Percentiles rank a stretch among this genome's conserved stretches.
phyloP scores from a whole-genome alignment of 2,113 vertebrate genomes.

The Dasyurus viverrinus region DNA sequence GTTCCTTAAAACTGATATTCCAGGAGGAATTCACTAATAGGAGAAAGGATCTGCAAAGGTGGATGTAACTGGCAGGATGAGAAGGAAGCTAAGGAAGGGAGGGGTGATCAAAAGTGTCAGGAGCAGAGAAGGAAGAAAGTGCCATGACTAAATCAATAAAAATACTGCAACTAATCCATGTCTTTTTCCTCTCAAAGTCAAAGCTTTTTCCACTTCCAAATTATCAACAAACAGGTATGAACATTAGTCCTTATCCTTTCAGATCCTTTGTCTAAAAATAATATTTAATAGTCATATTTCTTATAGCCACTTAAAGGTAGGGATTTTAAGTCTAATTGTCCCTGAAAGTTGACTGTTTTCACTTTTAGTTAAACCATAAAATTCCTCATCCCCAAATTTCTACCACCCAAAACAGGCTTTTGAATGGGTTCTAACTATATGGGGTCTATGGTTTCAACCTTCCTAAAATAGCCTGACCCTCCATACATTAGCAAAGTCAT shows the following conservation, averaged over 20 bases:
- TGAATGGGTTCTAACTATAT: not conserved
- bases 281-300: slow-evolving; percentile 9
- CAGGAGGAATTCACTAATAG: not conserved
- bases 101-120: not conserved
- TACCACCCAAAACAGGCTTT: slow-evolving; percentile 6
- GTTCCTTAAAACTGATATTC: not conserved
- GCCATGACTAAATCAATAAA: not conserved
- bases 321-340: not conserved
- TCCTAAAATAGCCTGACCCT: not conserved
- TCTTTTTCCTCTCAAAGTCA: not conserved
- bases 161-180: not conserved
- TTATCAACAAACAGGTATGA: not conserved
- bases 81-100: not conserved
- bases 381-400: slow-evolving; percentile 12
- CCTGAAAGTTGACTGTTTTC: not conserved
- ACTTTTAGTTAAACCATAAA: slow-evolving; percentile 24
- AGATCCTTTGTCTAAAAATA: not conserved
- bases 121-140: not conserved
- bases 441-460: slow-evolving; percentile 27
- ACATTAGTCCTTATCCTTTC: not conserved
- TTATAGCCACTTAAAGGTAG: not conserved
- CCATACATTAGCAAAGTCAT: not conserved
- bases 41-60: not conserved
- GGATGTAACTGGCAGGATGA: not conserved
- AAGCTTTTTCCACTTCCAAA: not conserved